phyloP scores from a whole-genome alignment of 2,113 vertebrate genomes.

The Ochotona princeps region DNA sequence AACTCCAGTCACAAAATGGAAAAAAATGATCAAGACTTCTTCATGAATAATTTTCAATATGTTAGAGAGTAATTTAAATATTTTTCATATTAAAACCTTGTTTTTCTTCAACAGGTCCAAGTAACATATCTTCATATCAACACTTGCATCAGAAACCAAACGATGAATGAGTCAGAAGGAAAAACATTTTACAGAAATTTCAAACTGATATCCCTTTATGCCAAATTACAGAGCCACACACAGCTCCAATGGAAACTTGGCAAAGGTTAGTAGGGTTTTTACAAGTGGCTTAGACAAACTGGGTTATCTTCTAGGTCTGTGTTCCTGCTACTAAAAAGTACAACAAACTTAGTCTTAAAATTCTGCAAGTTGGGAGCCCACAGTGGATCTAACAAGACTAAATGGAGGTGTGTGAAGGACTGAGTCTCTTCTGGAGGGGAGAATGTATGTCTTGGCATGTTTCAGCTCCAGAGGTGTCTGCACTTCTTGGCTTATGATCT shows the following conservation, averaged over 20 bases:
- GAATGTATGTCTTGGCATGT: neutral
- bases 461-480: neutral
- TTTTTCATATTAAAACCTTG: too few species aligned
- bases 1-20: neutral
- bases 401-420: neutral
- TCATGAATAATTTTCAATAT: too few species aligned
- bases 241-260: neutral
- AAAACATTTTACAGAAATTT: neutral
- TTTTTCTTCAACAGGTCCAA: neutral
- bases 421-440: neutral
- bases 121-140: neutral
- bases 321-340: neutral
- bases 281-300: neutral
- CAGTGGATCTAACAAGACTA: neutral
- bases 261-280: neutral
- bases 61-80: too few species aligned
- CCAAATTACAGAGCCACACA: neutral
- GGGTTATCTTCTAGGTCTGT: slow-evolving; percentile 5
- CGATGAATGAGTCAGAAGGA: neutral
- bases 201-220: neutral
- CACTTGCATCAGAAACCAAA: neutral
- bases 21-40: too few species aligned
- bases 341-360: neutral
- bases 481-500: neutral
- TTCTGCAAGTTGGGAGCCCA: slow-evolving; percentile 7